phyloP scores from a whole-genome alignment of 2,888 invertebrate genomes.

The Morpho achilles region DNA sequence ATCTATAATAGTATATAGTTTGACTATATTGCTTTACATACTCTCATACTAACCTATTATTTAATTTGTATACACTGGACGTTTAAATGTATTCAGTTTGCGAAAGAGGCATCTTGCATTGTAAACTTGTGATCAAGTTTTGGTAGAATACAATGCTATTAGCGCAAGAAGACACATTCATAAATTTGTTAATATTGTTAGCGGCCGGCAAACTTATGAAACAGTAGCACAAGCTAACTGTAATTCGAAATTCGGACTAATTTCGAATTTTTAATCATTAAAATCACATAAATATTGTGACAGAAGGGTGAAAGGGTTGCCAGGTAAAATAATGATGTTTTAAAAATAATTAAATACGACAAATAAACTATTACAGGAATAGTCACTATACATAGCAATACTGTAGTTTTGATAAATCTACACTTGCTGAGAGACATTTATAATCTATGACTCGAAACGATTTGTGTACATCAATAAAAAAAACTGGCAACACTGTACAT shows the following conservation, averaged over 20 bases:
- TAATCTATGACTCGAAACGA: no score
- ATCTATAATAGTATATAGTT: slow-evolving; percentile 51
- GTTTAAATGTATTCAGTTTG: slow-evolving; percentile 9
- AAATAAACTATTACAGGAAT: no score
- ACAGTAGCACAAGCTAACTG: slow-evolving; percentile 41
- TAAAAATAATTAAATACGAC: no score
- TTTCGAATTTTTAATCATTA: no score
- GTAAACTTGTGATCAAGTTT: neutral
- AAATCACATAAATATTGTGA: no score
- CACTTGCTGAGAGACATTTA: no score
- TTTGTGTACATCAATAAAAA: no score
- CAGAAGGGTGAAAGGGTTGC: slow-evolving; percentile 12
- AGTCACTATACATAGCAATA: no score
- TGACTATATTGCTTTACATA: slow-evolving; percentile 47
- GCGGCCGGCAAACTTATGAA: slow-evolving; percentile 12
- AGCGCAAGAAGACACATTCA: slow-evolving; percentile 30
- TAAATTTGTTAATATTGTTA: slow-evolving; percentile 29
- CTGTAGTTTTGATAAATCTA: no score
- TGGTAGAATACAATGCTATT: slow-evolving; percentile 9
- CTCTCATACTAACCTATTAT: slow-evolving; percentile 17
- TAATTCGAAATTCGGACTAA: neutral
- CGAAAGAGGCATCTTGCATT: slow-evolving; percentile 13
- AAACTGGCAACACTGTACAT: no score
- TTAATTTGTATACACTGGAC: slow-evolving; percentile 22
- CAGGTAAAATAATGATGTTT: no score